Percentiles rank a stretch among this genome's conserved stretches.
phyloP scores from a whole-genome alignment of 2,888 invertebrate genomes.

The Rhopalosiphum nymphaeae region DNA sequence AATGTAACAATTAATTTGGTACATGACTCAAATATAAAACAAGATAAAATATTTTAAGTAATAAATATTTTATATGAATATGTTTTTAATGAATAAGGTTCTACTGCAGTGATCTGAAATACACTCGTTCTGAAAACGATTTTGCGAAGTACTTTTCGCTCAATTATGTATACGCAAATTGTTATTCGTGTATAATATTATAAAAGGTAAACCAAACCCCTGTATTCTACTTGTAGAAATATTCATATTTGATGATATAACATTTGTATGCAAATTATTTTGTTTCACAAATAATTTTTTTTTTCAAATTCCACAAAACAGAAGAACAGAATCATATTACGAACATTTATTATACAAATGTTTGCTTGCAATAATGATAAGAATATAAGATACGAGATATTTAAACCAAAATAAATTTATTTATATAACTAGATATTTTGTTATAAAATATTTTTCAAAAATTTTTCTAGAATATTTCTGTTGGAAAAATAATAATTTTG shows the following conservation, averaged over 20 bases:
- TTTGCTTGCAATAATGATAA: not conserved
- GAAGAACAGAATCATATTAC: not conserved
- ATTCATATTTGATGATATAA: not conserved
- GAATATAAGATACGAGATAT: not conserved
- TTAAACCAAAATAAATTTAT: not conserved
- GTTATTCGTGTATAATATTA: not conserved
- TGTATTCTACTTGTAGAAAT: not conserved
- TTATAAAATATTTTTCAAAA: not conserved
- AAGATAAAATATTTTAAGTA: not conserved
- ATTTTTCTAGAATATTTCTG: not conserved
- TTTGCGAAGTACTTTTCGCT: not conserved
- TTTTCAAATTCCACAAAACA: not conserved
- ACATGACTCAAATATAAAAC: not conserved
- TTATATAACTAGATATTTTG: not conserved
- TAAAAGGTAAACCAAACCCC: not conserved
- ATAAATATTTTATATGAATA: not conserved
- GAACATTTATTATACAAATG: not conserved
- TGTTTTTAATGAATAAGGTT: not conserved
- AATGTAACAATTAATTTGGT: not conserved
- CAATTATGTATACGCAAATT: not conserved
- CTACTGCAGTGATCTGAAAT: not conserved
- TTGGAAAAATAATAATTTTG: not conserved
- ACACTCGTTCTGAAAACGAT: not conserved
- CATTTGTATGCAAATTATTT: not conserved
- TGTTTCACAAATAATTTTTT: not conserved